A percentile compares a stretch with the other conserved stretches of the same genome.
phyloP scores from a whole-genome alignment of 2,113 vertebrate species.

The Lycaon pictus region DNA sequence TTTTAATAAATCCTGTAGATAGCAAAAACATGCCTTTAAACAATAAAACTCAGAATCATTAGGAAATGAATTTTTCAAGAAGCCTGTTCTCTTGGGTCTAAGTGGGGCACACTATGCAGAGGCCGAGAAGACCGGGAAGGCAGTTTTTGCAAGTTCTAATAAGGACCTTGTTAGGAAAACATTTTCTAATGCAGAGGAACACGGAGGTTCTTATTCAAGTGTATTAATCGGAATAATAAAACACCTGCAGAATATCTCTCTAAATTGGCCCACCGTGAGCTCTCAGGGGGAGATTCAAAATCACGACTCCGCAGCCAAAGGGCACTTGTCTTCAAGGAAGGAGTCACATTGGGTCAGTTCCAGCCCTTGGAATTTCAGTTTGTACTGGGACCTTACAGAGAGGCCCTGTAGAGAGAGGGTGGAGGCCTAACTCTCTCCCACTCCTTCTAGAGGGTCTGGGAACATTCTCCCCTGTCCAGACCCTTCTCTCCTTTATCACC shows the following conservation, averaged over 20 bases:
- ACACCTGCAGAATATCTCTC: background rate
- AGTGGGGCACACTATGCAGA: background rate
- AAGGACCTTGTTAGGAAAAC: background rate
- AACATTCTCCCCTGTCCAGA: background rate
- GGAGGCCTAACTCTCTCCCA: no score
- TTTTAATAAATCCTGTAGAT: background rate
- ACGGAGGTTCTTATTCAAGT: background rate
- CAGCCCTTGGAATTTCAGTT: background rate
- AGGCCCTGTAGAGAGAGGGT: rapidly evolving
- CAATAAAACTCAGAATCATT: background rate
- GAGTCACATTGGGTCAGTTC: background rate
- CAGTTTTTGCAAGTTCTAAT: background rate
- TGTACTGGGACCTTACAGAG: background rate
- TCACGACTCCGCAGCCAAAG: no score
- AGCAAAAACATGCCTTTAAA: background rate
- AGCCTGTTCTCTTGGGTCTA: background rate
- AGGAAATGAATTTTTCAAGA: slow-evolving; percentile 4
- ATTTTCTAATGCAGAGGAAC: background rate
- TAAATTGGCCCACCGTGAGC: background rate
- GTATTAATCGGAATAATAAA: background rate
- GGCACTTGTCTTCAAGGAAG: background rate
- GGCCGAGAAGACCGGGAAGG: background rate
- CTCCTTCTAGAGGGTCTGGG: background rate
- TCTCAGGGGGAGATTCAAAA: background rate
- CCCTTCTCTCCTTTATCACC: background rate